Conservation (phyloP, 2,797 vertebrate genomes). For the Tokudaia muenninki region DNA sequence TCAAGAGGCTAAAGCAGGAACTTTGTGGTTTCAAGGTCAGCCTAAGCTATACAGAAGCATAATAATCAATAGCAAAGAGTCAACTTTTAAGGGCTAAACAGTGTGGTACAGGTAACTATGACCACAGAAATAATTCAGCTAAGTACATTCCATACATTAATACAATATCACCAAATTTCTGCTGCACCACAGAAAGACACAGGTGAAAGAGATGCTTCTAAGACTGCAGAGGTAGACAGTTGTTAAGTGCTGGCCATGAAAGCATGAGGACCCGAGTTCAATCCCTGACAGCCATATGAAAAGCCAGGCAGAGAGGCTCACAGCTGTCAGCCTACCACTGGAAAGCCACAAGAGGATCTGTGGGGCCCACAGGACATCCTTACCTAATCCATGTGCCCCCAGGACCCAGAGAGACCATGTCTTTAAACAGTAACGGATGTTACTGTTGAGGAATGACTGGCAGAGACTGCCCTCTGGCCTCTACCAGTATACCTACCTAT, state of each 20-base stretch:
- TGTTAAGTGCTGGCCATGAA: background rate
- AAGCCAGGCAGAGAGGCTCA: background rate
- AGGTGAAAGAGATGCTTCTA: background rate
- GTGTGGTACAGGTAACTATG: background rate
- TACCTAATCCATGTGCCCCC: background rate
- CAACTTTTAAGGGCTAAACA: slow-evolving; percentile 29
- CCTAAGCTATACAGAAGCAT: background rate
- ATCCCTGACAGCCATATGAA: background rate
- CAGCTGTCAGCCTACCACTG: background rate
- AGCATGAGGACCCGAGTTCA: background rate
- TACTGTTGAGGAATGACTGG: background rate
- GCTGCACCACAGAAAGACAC: background rate
- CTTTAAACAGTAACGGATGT: background rate
- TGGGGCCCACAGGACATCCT: background rate
- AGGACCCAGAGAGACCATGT: background rate
- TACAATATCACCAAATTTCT: background rate
- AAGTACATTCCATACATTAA: slow-evolving; percentile 27
- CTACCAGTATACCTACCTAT: background rate
- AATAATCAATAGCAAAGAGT: background rate
- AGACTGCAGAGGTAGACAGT: background rate
- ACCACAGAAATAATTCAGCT: background rate
- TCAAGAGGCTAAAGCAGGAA: background rate
- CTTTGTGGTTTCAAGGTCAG: background rate
- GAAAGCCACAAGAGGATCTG: background rate
- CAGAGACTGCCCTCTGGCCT: background rate